These are phyloP conservation scores for Hylaea fasciaria DNA, from an alignment of 2,888 invertebrate species.

Conservation along the genomic window DNA sequence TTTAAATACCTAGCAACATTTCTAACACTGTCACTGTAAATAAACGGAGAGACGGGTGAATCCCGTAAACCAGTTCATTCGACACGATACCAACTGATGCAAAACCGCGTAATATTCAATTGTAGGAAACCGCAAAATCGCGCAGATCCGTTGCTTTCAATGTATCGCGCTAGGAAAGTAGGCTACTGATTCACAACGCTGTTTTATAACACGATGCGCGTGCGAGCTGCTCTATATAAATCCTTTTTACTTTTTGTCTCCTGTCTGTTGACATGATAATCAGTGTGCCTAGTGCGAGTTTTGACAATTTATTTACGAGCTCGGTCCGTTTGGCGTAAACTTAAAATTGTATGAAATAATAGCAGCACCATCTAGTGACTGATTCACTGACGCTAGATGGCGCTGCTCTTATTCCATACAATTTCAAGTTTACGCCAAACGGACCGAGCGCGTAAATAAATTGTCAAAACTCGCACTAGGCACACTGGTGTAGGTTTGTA, in stretches of 20 bases:
- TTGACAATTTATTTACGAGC: no score
- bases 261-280: no score
- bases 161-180: conserved; percentile 71
- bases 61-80: conserved; percentile 47
- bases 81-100: conserved; percentile 49
- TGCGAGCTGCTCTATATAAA: conserved; percentile 13
- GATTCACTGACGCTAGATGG: no score
- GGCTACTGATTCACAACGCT: conserved; percentile 67
- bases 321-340: no score
- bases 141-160: conserved; percentile 76
- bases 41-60: conserved; percentile 43
- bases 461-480: no score
- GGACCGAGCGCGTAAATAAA: no score
- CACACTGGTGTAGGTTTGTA: no score
- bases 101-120: conserved; percentile 77
- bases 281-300: no score
- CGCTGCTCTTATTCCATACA: no score
- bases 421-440: no score
- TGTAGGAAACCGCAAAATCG: conserved; percentile 77
- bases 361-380: no score
- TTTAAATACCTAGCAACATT: not conserved
- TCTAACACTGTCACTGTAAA: conserved; percentile 13
- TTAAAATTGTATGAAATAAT: no score
- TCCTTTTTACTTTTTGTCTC: not conserved
- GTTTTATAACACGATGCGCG: conserved; percentile 59